Evolutionary conservation across 2,113 vertebrate genomes (phyloP), one percentile per base, ranked within the genome.

Genomic region (Myiopsitta monachus): DNA sequence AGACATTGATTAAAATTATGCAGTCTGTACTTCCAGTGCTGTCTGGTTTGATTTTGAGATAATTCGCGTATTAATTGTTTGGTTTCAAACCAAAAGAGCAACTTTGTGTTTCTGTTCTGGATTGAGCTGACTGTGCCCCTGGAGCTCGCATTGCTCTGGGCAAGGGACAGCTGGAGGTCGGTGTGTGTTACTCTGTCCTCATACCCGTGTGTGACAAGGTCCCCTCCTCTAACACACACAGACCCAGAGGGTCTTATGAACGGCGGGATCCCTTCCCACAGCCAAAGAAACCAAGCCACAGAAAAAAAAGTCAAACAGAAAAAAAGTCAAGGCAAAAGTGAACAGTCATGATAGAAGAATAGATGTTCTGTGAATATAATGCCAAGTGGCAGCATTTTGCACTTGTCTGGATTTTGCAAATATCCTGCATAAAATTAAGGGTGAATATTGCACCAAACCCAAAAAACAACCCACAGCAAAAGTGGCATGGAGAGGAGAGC

Each of bases 201-300:
- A 1, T 1, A 9, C 38, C 11, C 3, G 0, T 1, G 3, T 1
- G 63, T 13, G 83, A 41, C 51, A 7, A 1, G 0, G 30, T 41
- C 66, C 51, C 12, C 76, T 83, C 74, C 75, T 63, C 46, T 2
- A 1, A 36, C 43, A 17, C 83, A 14, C 83, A 14, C 46, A 17
- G 49, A 26, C 63, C 54, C 38, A 14, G 39, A 39, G 43, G 36
- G 52, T 73, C 70, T 75, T 1, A 0, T 11, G 64, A 30, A 8
- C 0, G 0, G 30, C 18, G 44, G 24, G 5, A 55, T 51, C 52
- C 27, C 77, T 62, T 66, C 80, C 52, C 84, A 49, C 39, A n/a
- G 62, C 52, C 80, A 66, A 21, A 75, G 54, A n/a, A 76, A 54
- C 33, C 75, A 46, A 75, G n/a, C 16, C 68, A 33, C 0, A 0